Evolutionary conservation across 2,888 invertebrate genomes (phyloP).

Genomic region (Epinotia ramella): DNA sequence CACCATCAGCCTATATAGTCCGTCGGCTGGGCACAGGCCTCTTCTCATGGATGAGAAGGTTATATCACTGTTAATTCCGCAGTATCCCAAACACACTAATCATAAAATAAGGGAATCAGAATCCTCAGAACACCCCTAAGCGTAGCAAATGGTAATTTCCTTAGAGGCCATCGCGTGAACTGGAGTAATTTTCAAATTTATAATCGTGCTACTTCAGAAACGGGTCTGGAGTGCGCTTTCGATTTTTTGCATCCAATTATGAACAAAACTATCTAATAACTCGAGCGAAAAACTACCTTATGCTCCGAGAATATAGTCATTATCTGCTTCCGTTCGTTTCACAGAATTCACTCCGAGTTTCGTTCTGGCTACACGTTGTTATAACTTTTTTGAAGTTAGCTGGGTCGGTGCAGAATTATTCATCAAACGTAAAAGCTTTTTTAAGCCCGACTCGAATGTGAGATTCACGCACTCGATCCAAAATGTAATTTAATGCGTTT

Average conservation of each 20-base stretch:
- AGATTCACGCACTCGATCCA: neutral
- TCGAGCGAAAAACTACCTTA: neutral
- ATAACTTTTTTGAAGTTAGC: neutral
- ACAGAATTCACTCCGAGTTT: neutral
- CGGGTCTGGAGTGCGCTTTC: conserved; percentile 25
- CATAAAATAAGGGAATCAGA: no score
- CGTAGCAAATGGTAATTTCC: conserved; percentile 28
- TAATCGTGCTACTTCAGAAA: conserved; percentile 32
- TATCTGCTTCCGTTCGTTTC: neutral
- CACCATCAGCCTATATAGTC: no score
- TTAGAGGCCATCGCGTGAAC: conserved; percentile 28
- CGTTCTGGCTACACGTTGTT: neutral
- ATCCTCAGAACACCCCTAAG: neutral
- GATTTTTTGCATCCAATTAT: conserved; percentile 27
- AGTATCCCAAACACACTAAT: no score
- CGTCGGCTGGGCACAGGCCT: no score
- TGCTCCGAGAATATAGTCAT: neutral
- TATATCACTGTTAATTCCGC: no score
- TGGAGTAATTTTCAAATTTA: conserved; percentile 42
- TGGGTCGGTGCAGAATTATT: conserved; percentile 2
- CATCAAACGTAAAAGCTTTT: neutral
- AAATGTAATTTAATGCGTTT: neutral
- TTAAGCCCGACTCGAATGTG: neutral
- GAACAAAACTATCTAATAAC: neutral
- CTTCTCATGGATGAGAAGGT: no score